phyloP scores from a whole-genome alignment of 92 coral and sea anemone species.

The Porites rus region DNA sequence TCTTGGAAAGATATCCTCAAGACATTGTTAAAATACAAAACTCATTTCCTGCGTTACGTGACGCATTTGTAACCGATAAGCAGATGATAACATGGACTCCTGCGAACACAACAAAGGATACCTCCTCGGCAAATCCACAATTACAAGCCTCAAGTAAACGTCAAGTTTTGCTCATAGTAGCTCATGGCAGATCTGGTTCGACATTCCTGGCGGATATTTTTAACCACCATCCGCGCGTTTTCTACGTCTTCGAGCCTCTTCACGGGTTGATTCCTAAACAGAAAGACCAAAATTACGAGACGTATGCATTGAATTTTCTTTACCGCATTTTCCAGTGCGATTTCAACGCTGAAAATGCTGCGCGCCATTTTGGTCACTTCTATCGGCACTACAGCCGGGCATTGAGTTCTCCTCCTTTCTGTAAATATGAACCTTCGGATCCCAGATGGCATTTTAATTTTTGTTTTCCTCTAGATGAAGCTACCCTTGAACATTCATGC shows the following conservation, averaged over 20 bases:
- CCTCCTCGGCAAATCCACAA: background rate
- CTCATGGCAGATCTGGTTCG: constrained; percentile 65
- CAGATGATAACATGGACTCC: background rate
- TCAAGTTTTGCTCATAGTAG: constrained; percentile 32
- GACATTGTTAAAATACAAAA: background rate
- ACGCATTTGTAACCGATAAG: background rate
- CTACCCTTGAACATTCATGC: constrained; percentile 30
- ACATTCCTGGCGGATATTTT: constrained; percentile 42
- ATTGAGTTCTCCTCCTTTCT: constrained; percentile 50
- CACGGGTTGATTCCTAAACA: constrained; percentile 1
- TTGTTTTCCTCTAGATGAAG: constrained; percentile 17
- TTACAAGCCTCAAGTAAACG: background rate
- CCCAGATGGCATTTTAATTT: constrained; percentile 24
- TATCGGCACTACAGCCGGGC: constrained; percentile 32
- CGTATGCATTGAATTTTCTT: constrained; percentile 11
- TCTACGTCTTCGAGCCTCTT: constrained; percentile 54
- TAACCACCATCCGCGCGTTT: constrained; percentile 50
- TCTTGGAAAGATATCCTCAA: constrained; percentile 7
- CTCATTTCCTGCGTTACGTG: background rate
- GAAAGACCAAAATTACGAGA: background rate
- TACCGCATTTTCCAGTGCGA: constrained; percentile 39
- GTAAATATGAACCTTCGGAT: constrained; percentile 22
- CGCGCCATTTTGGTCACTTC: background rate
- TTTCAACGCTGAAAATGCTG: constrained; percentile 30
- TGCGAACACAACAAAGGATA: background rate